Conservation (phyloP, 2,888 invertebrate genomes). For the Penaeus monodon region DNA sequence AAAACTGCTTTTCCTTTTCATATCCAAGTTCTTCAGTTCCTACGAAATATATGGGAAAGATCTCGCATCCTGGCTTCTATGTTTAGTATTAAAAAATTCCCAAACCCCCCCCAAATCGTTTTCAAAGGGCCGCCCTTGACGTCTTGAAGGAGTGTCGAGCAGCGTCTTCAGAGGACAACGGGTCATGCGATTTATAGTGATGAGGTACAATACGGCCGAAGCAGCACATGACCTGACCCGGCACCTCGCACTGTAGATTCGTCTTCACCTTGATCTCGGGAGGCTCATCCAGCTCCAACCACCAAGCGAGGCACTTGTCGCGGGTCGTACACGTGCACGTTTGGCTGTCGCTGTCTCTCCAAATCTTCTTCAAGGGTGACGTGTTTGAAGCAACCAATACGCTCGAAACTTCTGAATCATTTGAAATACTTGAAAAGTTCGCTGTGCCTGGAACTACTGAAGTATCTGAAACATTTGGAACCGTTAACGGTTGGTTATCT, state of each 20-base stretch:
- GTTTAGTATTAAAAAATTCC: background rate
- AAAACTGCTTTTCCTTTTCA: no score
- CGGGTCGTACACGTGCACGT: slow-evolving; percentile 18
- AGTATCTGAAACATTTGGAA: no score
- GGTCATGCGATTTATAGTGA: background rate
- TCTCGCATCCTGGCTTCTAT: no score
- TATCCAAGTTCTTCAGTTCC: no score
- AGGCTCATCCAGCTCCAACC: slow-evolving; percentile 9
- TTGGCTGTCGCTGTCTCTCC: background rate
- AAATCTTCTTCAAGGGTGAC: background rate
- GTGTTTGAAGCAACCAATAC: background rate
- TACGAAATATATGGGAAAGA: no score
- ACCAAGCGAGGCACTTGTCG: slow-evolving; percentile 5
- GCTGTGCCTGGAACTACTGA: no score
- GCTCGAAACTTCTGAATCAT: no score
- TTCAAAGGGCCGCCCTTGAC: background rate
- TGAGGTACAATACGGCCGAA: slow-evolving; percentile 9
- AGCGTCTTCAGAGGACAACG: background rate
- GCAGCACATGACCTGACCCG: slow-evolving; percentile 21
- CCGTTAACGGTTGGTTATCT: no score
- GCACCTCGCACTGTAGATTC: slow-evolving; percentile 6
- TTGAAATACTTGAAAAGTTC: no score
- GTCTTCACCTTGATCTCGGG: slow-evolving; percentile 29
- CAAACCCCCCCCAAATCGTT: background rate
- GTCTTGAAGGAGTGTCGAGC: background rate